Evolutionary conservation across 2,113 vertebrate genomes (phyloP), one percentile per base, ranked within the genome.

Genomic region (Epinephelus cyanopodus): DNA sequence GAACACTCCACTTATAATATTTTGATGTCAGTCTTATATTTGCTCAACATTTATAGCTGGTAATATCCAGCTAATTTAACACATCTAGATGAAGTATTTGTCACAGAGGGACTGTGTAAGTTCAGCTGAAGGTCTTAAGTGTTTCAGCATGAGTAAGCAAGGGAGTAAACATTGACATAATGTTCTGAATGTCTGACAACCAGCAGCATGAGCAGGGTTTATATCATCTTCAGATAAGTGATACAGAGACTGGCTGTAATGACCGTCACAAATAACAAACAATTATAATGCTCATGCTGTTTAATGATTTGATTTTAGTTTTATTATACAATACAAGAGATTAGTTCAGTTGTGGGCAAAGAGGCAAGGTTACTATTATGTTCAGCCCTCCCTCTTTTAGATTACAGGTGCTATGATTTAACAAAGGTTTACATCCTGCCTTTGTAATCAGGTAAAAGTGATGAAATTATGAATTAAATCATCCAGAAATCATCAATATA

Each of bases 121-220:
- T 72, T 66, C 67, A 60, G 14, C 10, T 75, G 18, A 52, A 70
- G 3, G 27, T 15, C 27, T 39, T 4, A 3, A 48, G 33, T 47
- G 12, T 56, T 71, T 81, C 19, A n/a, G 21, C 23, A 8, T n/a
- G 23, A 70, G 21, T 72, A 48, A 83, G 33, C 42, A 39, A 54
- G 47, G 18, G 60, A 76, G 27, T 77, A 58, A 53, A 66, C 60
- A 11, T 2, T 61, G 45, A 61, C 19, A 5, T 29, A 25, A 21
- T 42, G 57, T 23, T 57, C 37, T 62, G 27, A 68, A 15, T 56
- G 60, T 8, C 64, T 42, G 64, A 75, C 33, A 5, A 29, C 42
- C 23, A 21, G 48, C n/a, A 48, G 27, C 27, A 69, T 39, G 45
- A 57, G 11, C 12, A 42, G 13, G 0, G 14, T 47, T 65, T 61